These are phyloP conservation scores for Ciona savignyi DNA, from an alignment of 23 tunicate species.

Conservation along the genomic window DNA sequence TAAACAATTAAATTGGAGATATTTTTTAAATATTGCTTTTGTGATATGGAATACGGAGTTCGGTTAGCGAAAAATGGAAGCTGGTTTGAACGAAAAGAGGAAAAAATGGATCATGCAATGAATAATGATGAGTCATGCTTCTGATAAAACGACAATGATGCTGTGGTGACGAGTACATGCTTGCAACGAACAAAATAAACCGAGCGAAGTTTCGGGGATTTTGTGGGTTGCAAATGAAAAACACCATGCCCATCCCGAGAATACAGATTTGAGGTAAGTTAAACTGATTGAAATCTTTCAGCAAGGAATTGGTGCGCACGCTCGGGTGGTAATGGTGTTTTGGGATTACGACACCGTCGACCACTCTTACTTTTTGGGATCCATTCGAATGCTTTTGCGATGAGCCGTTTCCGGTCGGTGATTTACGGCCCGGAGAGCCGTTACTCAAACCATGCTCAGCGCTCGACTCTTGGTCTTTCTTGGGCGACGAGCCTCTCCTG, in stretches of 20 bases:
- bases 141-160: not conserved
- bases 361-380: not conserved
- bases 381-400: not conserved
- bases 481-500: not conserved
- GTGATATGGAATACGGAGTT: no score
- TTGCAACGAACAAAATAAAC: not conserved
- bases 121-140: not conserved
- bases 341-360: constrained; percentile 5
- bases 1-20: no score
- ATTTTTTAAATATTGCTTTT: no score
- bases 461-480: not conserved
- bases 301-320: not conserved
- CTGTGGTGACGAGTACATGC: not conserved
- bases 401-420: not conserved
- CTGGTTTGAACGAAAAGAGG: no score
- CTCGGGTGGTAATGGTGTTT: not conserved
- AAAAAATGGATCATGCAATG: not conserved
- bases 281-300: no score
- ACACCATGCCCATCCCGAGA: not conserved
- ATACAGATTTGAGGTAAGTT: not conserved
- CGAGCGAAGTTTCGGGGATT: not conserved
- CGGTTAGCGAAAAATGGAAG: no score
- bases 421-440: not conserved
- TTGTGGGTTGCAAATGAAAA: not conserved
- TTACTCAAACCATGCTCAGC: not conserved